Evolutionary conservation across 2,113 vertebrate species (phyloP).

Genomic region (Noturus placidus): DNA sequence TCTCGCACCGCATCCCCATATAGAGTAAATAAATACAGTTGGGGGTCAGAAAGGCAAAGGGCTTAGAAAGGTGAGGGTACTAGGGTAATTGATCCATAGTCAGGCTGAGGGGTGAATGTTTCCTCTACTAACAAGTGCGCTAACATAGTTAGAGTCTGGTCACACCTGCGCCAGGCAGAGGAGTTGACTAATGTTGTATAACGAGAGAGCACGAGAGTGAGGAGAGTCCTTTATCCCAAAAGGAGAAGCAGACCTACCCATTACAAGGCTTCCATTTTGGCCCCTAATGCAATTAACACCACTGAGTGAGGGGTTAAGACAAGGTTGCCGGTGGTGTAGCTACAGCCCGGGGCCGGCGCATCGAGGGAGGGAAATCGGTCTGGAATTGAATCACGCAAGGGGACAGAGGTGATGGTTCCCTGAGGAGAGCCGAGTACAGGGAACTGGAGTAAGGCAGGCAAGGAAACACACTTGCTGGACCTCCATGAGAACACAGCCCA

Average conservation of each 20-base stretch:
- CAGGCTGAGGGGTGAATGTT: slow-evolving; percentile 32
- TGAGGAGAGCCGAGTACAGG: slow-evolving; percentile 44
- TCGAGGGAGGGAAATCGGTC: slow-evolving; percentile 65
- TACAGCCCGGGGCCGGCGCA: slow-evolving; percentile 76
- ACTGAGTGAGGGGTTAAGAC: slow-evolving; percentile 77
- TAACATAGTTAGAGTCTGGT: slow-evolving; percentile 85
- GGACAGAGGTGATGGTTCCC: slow-evolving; percentile 63
- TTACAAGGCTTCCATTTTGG: slow-evolving; percentile 81
- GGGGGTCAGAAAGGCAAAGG: slow-evolving; percentile 91
- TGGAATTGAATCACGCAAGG: slow-evolving; percentile 78
- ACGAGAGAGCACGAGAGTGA: slow-evolving; percentile 85
- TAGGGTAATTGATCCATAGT: slow-evolving; percentile 72
- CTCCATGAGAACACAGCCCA: slow-evolving; percentile 21
- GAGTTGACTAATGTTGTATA: slow-evolving; percentile 87
- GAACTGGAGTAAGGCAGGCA: slow-evolving; percentile 32
- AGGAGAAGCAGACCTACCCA: slow-evolving; percentile 75
- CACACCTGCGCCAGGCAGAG: slow-evolving; percentile 72
- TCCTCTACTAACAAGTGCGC: slow-evolving; percentile 72
- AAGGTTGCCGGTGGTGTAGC: slow-evolving; percentile 81
- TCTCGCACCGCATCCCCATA: slow-evolving; percentile 22
- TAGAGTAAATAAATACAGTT: slow-evolving; percentile 56
- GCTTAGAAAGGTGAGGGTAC: slow-evolving; percentile 83
- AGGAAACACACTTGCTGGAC: slow-evolving; percentile 24
- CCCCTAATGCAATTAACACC: slow-evolving; percentile 89
- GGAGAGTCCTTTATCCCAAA: slow-evolving; percentile 81